Percentiles rank a stretch among this genome's conserved stretches.
Conservation (phyloP, 1,140 invertebrate species). For the Scaptomyza pallida region DNA sequence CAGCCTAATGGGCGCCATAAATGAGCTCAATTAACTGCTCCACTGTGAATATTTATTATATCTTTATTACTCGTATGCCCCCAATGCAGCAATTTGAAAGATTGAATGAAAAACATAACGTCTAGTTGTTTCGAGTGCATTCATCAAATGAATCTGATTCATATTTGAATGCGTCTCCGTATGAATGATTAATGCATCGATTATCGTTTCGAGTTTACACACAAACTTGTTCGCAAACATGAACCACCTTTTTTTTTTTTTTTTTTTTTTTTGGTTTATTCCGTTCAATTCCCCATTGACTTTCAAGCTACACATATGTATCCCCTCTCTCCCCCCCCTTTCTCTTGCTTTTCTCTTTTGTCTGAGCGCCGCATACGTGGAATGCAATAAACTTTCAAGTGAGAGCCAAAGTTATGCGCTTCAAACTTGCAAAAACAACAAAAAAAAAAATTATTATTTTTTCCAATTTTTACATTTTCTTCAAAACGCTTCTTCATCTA, state of each 20-base stretch:
- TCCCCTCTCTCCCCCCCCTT: background rate
- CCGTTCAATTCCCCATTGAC: constrained; percentile 4
- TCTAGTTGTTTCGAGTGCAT: no score
- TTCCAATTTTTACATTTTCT: constrained; percentile 27
- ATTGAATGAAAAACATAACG: no score
- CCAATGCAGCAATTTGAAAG: no score
- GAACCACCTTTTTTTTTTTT: no score
- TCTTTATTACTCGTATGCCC: background rate
- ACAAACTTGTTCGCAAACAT: background rate
- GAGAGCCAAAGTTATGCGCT: no score
- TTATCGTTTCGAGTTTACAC: constrained; percentile 31
- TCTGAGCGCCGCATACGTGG: constrained; percentile 50
- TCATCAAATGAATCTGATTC: constrained; percentile 24
- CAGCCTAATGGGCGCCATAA: constrained; percentile 40
- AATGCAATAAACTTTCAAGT: constrained; percentile 72
- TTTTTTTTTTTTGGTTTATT: no score
- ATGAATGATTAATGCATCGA: constrained; percentile 51
- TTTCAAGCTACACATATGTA: constrained; percentile 3
- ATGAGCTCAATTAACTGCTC: constrained; percentile 33
- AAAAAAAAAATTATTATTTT: constrained; percentile 39
- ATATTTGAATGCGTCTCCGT: constrained; percentile 9
- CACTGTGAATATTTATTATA: background rate
- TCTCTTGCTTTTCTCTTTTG: background rate
- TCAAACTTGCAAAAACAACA: constrained; percentile 16
- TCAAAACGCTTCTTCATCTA: no score